A percentile compares a stretch with the other conserved stretches of the same genome.
Conservation (phyloP, 1,140 invertebrate species). For the Nebria ingens region DNA sequence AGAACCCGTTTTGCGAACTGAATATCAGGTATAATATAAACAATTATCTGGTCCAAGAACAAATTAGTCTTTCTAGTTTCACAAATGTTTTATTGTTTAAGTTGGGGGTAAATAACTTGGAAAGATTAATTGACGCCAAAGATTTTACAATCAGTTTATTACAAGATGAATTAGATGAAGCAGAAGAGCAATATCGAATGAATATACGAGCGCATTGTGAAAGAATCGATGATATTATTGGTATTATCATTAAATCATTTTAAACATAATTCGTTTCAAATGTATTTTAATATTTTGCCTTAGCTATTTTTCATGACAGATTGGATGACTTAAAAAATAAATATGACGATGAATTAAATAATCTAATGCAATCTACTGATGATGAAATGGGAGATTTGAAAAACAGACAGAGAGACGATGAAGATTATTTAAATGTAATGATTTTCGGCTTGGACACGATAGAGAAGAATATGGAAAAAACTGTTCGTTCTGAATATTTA, state of each 20-base stretch:
- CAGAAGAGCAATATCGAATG: not conserved
- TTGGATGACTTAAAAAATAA: not conserved
- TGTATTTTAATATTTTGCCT: not conserved
- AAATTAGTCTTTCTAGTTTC: too few relatives aligned
- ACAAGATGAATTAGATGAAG: not conserved
- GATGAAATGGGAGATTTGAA: not conserved
- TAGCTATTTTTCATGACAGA: not conserved
- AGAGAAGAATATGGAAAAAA: too few relatives aligned
- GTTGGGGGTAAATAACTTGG: not conserved
- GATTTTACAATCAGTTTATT: not conserved
- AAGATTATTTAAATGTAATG: too few relatives aligned
- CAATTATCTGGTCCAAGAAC: too few relatives aligned
- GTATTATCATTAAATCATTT: not conserved
- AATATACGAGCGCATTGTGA: not conserved
- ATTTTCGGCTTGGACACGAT: too few relatives aligned
- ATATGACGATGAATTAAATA: not conserved
- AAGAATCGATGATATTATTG: not conserved
- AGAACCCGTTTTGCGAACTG: not conserved
- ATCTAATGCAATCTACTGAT: not conserved
- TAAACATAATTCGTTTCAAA: not conserved
- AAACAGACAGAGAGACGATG: not conserved
- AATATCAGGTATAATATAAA: too few relatives aligned
- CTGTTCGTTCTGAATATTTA: too few relatives aligned
- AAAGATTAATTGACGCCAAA: not conserved
- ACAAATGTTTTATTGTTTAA: not conserved